Evolutionary conservation across 2,888 invertebrate species (phyloP), one percentile per base, ranked within the genome.

Genomic region (Ormyrus labotus): DNA sequence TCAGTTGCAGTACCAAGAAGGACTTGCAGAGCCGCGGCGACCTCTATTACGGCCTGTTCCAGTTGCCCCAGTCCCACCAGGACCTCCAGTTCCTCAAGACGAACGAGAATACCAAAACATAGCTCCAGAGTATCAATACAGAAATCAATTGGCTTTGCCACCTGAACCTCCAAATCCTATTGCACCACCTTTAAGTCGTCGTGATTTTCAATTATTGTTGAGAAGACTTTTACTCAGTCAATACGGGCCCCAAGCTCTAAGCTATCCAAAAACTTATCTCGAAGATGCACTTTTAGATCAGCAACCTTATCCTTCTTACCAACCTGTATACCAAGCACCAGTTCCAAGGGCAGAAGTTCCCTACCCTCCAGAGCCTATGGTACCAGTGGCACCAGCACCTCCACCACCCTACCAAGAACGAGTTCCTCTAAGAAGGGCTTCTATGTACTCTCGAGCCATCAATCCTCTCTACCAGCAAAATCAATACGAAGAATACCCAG

Each of bases 161-260:
- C 89, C 90, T 0, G 92, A 93, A 77, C 92, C 92, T 6, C 90
- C 89, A 2, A 93, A 93, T 79, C 92, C 93, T 2, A 94, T 94
- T 64, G 92, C 93, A 68, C 93, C 95, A 9, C 95, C 95, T 7
- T 93, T 95, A 2, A 95, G 95, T 86, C 94, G 95, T 1, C 92
- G 93, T 85, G 95, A 95, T 87, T 93, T 95, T 81, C 94, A 95
- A 86, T 92, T 93, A 68, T 90, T 95, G 60, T 91, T 95, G 6
- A 94, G 95, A 82, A 93, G 94, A 87, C 90, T 95, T 77, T 92
- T 95, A 57, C 87, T 93, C 51, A 91, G 95, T 70, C 95, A 95
- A 65, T 91, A 91, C 34, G 90, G 91, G 0, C 82, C 87, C 0
- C 88, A 88, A 61, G 91, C 91, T 2, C 81, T 91, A 0, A 86